A percentile compares a stretch with the other conserved stretches of the same genome.
These are phyloP conservation scores for Phlogophora meticulosa DNA, from an alignment of 2,888 invertebrate species.

Conservation along the genomic window DNA sequence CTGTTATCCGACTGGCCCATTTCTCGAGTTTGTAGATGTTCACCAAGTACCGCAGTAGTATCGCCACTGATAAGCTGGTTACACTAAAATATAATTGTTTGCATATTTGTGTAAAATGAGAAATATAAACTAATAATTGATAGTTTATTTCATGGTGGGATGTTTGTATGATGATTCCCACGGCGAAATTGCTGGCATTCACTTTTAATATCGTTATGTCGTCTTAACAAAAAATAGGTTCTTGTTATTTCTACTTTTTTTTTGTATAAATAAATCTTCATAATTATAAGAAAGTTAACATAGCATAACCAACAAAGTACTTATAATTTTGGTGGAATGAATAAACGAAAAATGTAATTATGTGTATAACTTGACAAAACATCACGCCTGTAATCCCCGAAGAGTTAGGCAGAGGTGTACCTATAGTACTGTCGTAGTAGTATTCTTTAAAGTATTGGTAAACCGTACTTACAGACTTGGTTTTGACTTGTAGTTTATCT, in stretches of 20 bases:
- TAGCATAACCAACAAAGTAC: too few relatives aligned
- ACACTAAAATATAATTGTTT: conserved; percentile 48
- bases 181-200: conserved; percentile 4
- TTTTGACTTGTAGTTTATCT: too few relatives aligned
- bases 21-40: conserved; percentile 73
- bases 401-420: too few relatives aligned
- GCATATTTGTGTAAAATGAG: conserved; percentile 37
- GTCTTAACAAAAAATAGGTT: too few relatives aligned
- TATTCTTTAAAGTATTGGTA: too few relatives aligned
- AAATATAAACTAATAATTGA: conserved; percentile 20
- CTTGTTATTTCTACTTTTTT: background rate
- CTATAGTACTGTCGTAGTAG: too few relatives aligned
- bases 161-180: conserved; percentile 22
- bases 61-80: conserved; percentile 36
- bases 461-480: too few relatives aligned
- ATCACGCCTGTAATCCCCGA: too few relatives aligned
- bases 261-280: too few relatives aligned
- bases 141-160: conserved; percentile 7
- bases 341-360: background rate
- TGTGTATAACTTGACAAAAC: too few relatives aligned
- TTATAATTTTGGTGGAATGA: background rate
- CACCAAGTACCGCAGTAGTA: conserved; percentile 30
- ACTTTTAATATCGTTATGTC: background rate
- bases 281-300: background rate
- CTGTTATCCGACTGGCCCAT: conserved; percentile 77